Evolutionary conservation across 2,888 invertebrate species (phyloP), one percentile per base, ranked within the genome.

Genomic region (Venusia cambrica): DNA sequence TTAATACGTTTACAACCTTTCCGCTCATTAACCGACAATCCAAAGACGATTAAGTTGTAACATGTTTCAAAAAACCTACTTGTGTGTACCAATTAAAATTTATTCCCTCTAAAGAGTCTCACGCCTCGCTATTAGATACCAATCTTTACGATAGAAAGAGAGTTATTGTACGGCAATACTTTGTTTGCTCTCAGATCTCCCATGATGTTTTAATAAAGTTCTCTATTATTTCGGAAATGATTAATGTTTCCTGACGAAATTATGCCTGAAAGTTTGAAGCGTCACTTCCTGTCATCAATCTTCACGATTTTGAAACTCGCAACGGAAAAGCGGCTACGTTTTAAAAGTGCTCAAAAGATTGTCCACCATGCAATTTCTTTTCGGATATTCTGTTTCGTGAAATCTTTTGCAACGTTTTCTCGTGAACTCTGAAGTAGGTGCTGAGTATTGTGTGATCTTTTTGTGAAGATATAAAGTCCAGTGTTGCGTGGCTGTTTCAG

Each of bases 21-120:
- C 73, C 80, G 81, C 79, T 80, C 80, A 81, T 85, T 83, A 79
- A 77, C 73, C 68, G 69, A 65, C 75, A 77, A 76, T 79, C 70
- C 70, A 60, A 51, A 54, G 57, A 64, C 74, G 71, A 81, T 85
- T 81, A 81, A 83, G 77, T 73, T 74, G 73, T 76, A 78, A 76
- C 72, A 60, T 71, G 67, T 74, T 73, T 75, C 73, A 70, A 71
- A 69, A 75, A 71, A 70, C 61, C 63, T 54, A 66, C 66, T 68
- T 63, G 66, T 68, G 65, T 69, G 69, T 66, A 71, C 71, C 75
- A 81, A 80, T 81, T 81, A 81, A 76, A 77, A 68, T 73, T 70
- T 71, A 73, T 70, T 68, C 63, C 64, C 57, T 66, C 58, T 72
- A 66, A 70, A 71, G 66, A 65, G 46, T 73, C 68, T 74, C 77